Evolutionary conservation across 2,797 vertebrate genomes (phyloP), one percentile per base, ranked within the genome.

Genomic region (Pseudocheirus occidentalis): DNA sequence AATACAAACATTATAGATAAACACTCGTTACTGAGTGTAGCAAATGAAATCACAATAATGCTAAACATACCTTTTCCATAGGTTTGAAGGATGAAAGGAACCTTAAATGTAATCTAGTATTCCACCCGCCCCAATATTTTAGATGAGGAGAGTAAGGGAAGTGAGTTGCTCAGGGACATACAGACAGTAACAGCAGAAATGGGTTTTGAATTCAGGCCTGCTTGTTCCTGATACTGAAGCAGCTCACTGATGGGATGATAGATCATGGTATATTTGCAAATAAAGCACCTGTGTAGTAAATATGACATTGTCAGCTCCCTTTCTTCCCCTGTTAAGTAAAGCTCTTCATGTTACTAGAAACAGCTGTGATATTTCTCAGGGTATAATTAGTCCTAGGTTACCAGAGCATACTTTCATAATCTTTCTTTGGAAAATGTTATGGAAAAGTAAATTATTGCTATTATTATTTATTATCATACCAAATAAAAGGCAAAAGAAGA

Each of bases 401-500:
- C 89, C 57, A 96, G 94, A 94, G 24, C 94, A 46, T 89, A 94
- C 55, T 93, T 93, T 95, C 57, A 95, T 90, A 97, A 96, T 95
- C 93, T 96, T 94, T 59, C 94, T 92, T 50, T 90, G 87, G 91
- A 94, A 94, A 95, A 50, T 94, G 29, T 94, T 94, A 87, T 29
- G 62, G 53, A 93, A 95, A 96, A 95, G 91, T 93, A 91, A 96
- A 95, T 89, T 90, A 66, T 95, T 97, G 40, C 59, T 95, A 50
- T 96, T 94, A 59, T 62, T 92, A 95, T 94, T 92, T 95, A 91
- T 96, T 97, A 96, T 96, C 92, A 94, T 53, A 93, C 91, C 94
- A 97, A 95, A 94, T 96, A 92, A 96, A 92, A 95, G 94, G 90
- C 97, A 92, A 96, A 94, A 97, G 91, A 97, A 95, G 91, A 95